A percentile compares a stretch with the other conserved stretches of the same genome.
These are phyloP conservation scores for Sebastes hubbsi DNA, from an alignment of 2,797 vertebrate genomes.

Conservation along the genomic window DNA sequence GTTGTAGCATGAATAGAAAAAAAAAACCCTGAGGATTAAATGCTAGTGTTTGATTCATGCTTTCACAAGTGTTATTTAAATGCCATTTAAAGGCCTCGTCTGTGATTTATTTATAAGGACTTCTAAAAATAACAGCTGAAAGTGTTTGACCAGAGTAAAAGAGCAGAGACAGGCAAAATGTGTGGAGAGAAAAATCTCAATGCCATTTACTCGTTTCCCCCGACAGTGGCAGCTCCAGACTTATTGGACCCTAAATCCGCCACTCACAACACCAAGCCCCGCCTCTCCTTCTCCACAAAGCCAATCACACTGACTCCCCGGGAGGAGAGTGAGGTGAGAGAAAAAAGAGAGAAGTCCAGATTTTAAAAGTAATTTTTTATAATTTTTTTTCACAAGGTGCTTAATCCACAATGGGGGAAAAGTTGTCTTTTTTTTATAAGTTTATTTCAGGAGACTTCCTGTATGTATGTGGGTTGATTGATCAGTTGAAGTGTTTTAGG, in stretches of 20 bases:
- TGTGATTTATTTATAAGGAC: conserved; percentile 55
- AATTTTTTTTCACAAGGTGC: not conserved
- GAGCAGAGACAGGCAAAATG: not conserved
- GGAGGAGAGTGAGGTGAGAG: conserved; percentile 88
- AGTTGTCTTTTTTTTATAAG: not conserved
- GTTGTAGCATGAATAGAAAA: not conserved
- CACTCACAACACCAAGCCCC: conserved; percentile 95
- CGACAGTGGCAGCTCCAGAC: conserved; percentile 96
- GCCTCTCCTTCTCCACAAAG: conserved; percentile 96
- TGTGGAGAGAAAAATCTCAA: conserved; percentile 8
- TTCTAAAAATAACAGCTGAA: conserved; percentile 56
- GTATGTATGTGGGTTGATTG: conserved; percentile 24
- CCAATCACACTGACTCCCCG: conserved; percentile 88
- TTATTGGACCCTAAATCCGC: conserved; percentile 97
- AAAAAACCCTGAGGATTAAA: conserved; percentile 7
- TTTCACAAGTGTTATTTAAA: conserved; percentile 20
- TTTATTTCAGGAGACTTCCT: not conserved
- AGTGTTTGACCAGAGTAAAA: conserved; percentile 20
- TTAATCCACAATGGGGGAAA: not conserved
- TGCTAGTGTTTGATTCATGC: not conserved
- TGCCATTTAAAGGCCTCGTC: conserved; percentile 17
- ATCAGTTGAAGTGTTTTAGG: conserved; percentile 66
- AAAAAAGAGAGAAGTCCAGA: not conserved
- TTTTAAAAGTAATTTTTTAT: not conserved
- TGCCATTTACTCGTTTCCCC: conserved; percentile 36